Conservation (phyloP, 2,113 vertebrate genomes). For the Prolemur simus region DNA sequence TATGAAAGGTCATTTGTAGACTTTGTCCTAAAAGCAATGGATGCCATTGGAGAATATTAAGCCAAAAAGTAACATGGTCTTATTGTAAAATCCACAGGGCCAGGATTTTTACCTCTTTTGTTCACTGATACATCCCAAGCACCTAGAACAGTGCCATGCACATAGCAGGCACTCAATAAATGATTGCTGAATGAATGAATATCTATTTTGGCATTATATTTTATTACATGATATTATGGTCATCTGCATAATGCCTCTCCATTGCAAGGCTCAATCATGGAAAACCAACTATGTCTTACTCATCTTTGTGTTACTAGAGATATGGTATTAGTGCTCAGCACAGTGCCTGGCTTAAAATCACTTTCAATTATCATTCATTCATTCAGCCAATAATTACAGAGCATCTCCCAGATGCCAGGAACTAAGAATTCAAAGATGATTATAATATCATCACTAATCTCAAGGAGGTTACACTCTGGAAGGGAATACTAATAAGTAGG, state of each 20-base stretch:
- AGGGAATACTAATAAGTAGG: not conserved
- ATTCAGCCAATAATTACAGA: constrained; percentile 20
- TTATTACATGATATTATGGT: not conserved
- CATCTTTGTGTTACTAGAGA: not conserved
- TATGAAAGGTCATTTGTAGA: not conserved
- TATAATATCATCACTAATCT: not conserved
- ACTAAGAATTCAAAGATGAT: not conserved
- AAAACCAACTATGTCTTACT: not conserved
- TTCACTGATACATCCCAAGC: not conserved
- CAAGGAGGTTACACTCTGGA: not conserved
- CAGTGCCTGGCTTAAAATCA: not conserved
- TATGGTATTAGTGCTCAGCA: not conserved
- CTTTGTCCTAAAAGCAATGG: not conserved
- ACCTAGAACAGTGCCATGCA: not conserved
- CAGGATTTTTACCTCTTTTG: not conserved
- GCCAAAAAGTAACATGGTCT: not conserved
- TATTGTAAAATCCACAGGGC: not conserved
- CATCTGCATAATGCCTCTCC: not conserved
- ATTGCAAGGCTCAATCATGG: not conserved
- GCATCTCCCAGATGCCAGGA: not conserved
- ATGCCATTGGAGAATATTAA: not conserved
- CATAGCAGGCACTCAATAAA: not conserved
- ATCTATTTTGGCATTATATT: not conserved
- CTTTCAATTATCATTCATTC: not conserved
- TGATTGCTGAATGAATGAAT: not conserved